These are phyloP conservation scores for Drosophila borealis DNA, from an alignment of 2,888 invertebrate species.

Conservation along the genomic window DNA sequence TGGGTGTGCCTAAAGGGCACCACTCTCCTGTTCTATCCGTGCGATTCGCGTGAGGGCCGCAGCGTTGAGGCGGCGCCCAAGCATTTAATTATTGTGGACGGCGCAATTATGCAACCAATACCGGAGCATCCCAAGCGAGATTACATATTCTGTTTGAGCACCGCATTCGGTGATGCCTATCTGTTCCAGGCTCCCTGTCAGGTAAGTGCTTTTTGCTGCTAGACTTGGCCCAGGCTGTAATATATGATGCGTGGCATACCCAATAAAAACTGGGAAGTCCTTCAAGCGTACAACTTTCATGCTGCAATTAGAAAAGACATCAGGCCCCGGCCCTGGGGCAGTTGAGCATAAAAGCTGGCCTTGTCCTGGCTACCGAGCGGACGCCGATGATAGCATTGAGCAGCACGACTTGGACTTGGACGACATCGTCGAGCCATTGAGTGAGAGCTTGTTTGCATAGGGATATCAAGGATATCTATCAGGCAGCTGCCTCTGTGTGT, in stretches of 20 bases:
- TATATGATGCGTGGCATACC: slow-evolving; percentile 41
- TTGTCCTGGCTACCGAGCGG: slow-evolving; percentile 51
- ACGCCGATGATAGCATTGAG: slow-evolving; percentile 35
- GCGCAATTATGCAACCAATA: slow-evolving; percentile 98
- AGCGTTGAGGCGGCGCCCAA: slow-evolving; percentile 97
- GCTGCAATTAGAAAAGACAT: slow-evolving; percentile 56
- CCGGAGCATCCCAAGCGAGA: slow-evolving; percentile 99
- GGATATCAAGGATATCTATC: slow-evolving; percentile 63
- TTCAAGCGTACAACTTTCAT: slow-evolving; percentile 57
- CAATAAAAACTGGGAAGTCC: slow-evolving; percentile 63
- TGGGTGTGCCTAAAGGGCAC: slow-evolving; percentile 99
- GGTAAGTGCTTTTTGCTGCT: slow-evolving; percentile 85
- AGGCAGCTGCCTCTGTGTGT: slow-evolving; percentile 20
- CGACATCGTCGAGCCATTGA: slow-evolving; percentile 28
- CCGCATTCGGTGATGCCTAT: slow-evolving; percentile 98
- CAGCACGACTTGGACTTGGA: slow-evolving; percentile 58
- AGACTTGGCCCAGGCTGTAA: slow-evolving; percentile 1
- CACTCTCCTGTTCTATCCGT: slow-evolving; percentile 97
- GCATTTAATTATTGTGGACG: slow-evolving; percentile 97
- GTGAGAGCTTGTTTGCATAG: slow-evolving; percentile 68
- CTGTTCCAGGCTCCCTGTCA: slow-evolving; percentile 96
- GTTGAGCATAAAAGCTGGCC: slow-evolving; percentile 58
- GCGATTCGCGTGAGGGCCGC: slow-evolving; percentile 95
- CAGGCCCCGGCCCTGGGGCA: slow-evolving; percentile 15
- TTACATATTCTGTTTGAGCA: slow-evolving; percentile 98